Base-by-base conservation (phyloP, 2,113 vertebrate species). In the Okapia johnstoni region DNA sequence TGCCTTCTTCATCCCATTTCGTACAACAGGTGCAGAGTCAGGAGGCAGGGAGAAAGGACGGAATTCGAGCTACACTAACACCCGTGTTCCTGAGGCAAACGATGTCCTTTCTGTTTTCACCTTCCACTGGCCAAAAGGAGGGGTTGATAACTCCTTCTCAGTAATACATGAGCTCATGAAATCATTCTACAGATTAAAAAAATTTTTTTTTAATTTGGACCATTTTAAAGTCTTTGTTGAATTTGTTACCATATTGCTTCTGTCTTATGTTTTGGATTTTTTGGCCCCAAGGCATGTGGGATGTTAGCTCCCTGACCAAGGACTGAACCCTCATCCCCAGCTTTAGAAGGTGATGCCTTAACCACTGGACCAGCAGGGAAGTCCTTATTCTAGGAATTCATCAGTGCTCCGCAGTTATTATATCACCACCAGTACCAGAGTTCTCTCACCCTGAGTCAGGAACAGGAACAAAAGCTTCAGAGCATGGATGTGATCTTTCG, bases 401-500 rank as follows among this genome's bases (percentile, higher is more conserved):
- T 25, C 79, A 66, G 1, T 2, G 1, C 21, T 14, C 23, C 4
- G 3, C 46, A 73, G 55, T 73, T 14, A 28, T 23, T 1, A 55
- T 28, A 25, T 52, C n/a, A 30, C 13, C 55, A 5, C 16, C 40
- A 11, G 23, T 43, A 81, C 21, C 57, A 13, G 28, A 54, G 33
- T 40, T 52, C 66, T 23, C 52, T 50, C 86, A 50, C 12, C 25
- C 40, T 40, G 46, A 61, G n/a, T 61, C 11, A 33, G 5, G 9
- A 70, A 26, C 3, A 40, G 50, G 81, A 50, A 16, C 16, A 26
- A 36, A 26, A 10, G 25, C 54, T 60, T 61, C 14, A 21, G 48
- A n/a, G 30, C 21, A 23, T 2, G 3, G 17, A 40, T 33, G 21
- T 12, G 0, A 2, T 46, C 3, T 2, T 6, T 13, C 4, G 3